Percentiles rank a stretch among this genome's conserved stretches.
These are phyloP conservation scores for Meles meles DNA, from an alignment of 2,113 vertebrate genomes.

Conservation along the genomic window DNA sequence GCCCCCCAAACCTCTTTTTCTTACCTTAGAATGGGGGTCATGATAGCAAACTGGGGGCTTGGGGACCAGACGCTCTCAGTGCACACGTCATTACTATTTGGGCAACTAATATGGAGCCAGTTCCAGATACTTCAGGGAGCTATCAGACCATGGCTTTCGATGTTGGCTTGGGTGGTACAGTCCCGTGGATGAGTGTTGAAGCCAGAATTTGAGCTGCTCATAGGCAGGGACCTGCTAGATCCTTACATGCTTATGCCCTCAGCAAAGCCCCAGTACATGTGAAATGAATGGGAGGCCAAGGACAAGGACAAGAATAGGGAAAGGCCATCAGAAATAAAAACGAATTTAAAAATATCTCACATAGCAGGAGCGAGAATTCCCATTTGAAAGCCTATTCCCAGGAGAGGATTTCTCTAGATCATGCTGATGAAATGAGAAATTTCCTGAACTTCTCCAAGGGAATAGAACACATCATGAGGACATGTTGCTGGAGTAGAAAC, in stretches of 20 bases:
- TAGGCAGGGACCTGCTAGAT: neutral
- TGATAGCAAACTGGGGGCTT: neutral
- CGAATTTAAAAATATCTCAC: neutral
- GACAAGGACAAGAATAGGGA: neutral
- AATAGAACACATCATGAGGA: neutral
- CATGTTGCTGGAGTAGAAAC: neutral
- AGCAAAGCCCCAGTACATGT: neutral
- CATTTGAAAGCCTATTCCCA: neutral
- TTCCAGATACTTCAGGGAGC: neutral
- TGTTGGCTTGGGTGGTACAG: too few species aligned
- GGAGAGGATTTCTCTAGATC: neutral
- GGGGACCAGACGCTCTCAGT: neutral
- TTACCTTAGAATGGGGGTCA: neutral
- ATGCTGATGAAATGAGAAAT: neutral
- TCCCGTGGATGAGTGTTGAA: neutral
- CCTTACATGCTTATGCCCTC: neutral
- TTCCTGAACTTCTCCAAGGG: neutral
- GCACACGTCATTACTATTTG: rapidly evolving
- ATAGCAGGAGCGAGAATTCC: neutral
- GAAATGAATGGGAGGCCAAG: neutral
- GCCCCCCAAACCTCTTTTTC: neutral
- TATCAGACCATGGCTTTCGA: neutral
- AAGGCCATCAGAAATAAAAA: neutral
- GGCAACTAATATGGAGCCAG: too few species aligned
- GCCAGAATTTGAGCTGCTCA: neutral